These are phyloP conservation scores for Heteropelma amictum DNA, from an alignment of 2,888 invertebrate genomes.

Conservation along the genomic window DNA sequence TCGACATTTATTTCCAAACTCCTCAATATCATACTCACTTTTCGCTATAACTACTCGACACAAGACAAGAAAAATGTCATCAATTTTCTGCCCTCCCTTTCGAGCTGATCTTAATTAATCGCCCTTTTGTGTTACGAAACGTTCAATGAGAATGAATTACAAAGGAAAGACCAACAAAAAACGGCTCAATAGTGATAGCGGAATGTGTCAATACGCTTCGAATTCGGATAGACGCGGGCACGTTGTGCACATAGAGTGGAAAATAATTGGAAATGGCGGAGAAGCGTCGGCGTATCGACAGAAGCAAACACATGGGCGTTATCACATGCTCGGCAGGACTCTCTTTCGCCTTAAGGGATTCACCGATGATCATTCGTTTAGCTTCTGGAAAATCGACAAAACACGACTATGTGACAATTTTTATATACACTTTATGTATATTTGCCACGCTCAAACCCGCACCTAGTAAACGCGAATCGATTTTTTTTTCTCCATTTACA, in stretches of 20 bases:
- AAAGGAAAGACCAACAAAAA: not conserved
- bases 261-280: conserved; percentile 53
- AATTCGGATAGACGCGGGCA: conserved; percentile 38
- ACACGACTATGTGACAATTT: conserved; percentile 15
- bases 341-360: conserved; percentile 50
- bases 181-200: conserved; percentile 8
- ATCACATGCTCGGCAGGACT: conserved; percentile 40
- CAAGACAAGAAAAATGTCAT: too few species aligned
- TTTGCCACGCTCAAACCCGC: too few species aligned
- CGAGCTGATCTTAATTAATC: too few species aligned
- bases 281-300: conserved; percentile 55
- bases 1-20: too few species aligned
- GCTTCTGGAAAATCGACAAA: conserved; percentile 45
- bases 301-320: conserved; percentile 19
- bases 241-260: conserved; percentile 7
- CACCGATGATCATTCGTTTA: conserved; percentile 36
- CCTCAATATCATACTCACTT: too few species aligned
- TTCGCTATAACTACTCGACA: too few species aligned
- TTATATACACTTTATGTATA: not conserved
- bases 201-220: conserved; percentile 46
- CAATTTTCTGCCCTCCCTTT: too few species aligned
- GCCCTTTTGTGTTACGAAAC: too few species aligned
- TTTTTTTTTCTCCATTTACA: too few species aligned
- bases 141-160: not conserved
- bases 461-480: too few species aligned